Conservation (phyloP, 2,888 invertebrate genomes). For the Pasiphila rectangulata region DNA sequence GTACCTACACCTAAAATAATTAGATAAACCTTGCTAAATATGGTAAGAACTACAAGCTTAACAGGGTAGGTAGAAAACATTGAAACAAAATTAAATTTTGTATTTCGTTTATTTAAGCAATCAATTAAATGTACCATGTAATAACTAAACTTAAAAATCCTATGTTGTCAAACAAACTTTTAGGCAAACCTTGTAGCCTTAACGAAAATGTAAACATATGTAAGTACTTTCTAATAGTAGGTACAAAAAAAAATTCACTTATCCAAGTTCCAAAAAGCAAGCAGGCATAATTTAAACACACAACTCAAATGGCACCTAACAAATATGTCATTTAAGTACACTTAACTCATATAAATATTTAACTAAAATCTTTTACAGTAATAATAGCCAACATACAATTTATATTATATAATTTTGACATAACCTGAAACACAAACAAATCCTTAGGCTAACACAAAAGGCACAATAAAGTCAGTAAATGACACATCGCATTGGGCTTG, state of each 20-base stretch:
- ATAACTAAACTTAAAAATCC: slow-evolving; percentile 6
- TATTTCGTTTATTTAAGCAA: no score
- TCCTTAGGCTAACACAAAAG: no score
- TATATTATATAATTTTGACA: not conserved
- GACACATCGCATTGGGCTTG: slow-evolving; percentile 49
- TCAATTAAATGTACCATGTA: no score
- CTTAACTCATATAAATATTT: slow-evolving; percentile 21
- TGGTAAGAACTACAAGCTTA: no score
- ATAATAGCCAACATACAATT: slow-evolving; percentile 9
- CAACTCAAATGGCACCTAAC: slow-evolving; percentile 29
- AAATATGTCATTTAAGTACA: slow-evolving; percentile 13
- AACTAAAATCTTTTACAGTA: slow-evolving; percentile 3
- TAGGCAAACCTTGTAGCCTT: slow-evolving; percentile 13
- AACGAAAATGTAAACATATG: not conserved
- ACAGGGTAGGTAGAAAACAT: no score
- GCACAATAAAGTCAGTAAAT: no score
- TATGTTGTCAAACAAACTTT: slow-evolving; percentile 5
- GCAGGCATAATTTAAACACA: slow-evolving; percentile 12
- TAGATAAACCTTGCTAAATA: no score
- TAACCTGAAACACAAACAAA: no score
- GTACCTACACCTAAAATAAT: no score
- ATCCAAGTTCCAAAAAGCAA: slow-evolving; percentile 10
- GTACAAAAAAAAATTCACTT: no score
- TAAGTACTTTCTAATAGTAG: not conserved
- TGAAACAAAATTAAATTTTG: no score